A percentile compares a stretch with the other conserved stretches of the same genome.
Evolutionary conservation across 2,797 vertebrate species (phyloP).

Genomic region (Todus mexicanus): DNA sequence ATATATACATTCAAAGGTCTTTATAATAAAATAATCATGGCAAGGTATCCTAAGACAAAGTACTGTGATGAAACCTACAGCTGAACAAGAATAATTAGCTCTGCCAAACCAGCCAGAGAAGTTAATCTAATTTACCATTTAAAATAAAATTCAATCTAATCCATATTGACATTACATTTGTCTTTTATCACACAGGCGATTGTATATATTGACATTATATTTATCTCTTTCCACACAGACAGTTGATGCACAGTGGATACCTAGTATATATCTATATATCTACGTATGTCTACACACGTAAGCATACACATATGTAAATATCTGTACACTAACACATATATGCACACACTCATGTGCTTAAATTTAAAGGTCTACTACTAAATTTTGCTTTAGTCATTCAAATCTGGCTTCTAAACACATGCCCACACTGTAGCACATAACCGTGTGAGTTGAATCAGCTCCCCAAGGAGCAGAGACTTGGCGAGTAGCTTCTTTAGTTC

Average conservation of each 20-base stretch:
- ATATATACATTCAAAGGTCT: neutral
- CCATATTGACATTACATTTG: neutral
- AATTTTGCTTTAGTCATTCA: neutral
- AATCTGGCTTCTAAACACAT: neutral
- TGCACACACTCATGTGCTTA: neutral
- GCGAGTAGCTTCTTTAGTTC: neutral
- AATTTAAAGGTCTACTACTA: neutral
- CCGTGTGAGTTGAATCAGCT: neutral
- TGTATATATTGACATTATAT: neutral
- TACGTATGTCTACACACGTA: neutral
- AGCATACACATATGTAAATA: neutral
- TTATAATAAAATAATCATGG: neutral
- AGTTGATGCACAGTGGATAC: neutral
- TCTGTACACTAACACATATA: neutral
- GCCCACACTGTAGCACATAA: neutral
- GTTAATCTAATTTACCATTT: neutral
- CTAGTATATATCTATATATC: neutral
- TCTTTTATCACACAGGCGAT: neutral
- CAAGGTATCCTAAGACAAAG: neutral
- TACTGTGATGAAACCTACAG: neutral
- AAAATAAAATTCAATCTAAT: neutral
- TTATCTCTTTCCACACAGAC: neutral
- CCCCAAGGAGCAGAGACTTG: neutral
- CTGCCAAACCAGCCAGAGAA: neutral
- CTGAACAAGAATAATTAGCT: neutral